phyloP scores from a whole-genome alignment of 2,797 vertebrate species.

The Karalla daura region DNA sequence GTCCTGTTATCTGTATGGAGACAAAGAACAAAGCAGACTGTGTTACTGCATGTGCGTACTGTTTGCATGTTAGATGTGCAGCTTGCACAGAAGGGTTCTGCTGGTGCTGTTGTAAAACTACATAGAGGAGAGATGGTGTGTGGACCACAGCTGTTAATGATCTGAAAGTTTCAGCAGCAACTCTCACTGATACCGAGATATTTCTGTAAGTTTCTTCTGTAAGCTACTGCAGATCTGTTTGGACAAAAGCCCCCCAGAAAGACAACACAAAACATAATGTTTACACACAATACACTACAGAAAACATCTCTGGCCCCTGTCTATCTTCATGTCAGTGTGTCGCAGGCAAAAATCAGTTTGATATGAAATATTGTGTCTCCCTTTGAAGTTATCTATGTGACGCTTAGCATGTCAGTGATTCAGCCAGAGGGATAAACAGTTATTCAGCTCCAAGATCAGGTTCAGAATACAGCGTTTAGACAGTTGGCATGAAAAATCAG shows the following conservation, averaged over 20 bases:
- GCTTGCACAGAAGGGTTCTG: too few relatives aligned
- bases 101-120: too few relatives aligned
- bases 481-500: background rate
- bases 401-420: constrained; percentile 26
- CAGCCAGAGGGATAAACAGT: constrained; percentile 52
- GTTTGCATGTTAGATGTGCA: too few relatives aligned
- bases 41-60: too few relatives aligned
- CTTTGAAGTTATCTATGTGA: constrained; percentile 47
- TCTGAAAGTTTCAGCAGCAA: background rate
- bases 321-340: constrained; percentile 10
- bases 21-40: too few relatives aligned
- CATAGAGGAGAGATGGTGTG: too few relatives aligned
- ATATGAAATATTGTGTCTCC: constrained; percentile 22
- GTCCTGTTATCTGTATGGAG: too few relatives aligned
- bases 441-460: constrained; percentile 29
- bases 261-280: background rate
- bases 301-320: constrained; percentile 22
- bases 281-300: background rate
- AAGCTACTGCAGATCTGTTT: background rate
- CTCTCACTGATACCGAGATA: background rate
- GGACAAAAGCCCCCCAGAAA: background rate
- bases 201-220: background rate
- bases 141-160: background rate
- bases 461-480: constrained; percentile 17
- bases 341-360: constrained; percentile 16